Base-by-base conservation (phyloP, 1,140 invertebrate genomes). In the Atta texana region DNA sequence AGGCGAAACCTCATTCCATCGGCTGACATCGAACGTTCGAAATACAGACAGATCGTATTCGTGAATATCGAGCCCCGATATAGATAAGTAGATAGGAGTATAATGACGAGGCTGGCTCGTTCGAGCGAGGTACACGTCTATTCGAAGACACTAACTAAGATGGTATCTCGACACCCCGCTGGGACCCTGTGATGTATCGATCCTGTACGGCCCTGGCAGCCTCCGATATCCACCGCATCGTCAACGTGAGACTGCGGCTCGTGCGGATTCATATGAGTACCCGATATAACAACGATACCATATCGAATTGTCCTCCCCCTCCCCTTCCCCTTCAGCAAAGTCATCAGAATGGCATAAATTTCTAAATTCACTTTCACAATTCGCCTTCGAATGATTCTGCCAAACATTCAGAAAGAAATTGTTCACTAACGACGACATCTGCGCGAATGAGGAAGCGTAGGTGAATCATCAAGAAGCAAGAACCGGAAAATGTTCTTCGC, bases 141-240 rank as follows among this genome's bases (percentile, higher is more conserved):
- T 92, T 92, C 88, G 89, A 92, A 92, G 89, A 93, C 91, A 89
- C 91, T 91, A 93, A 93, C 93, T 89, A 87, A 93, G 93, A 93
- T 93, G 85, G 89, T 93, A 93, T 93, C 93, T 87, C 90, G 75
- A 89, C 89, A 69, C 84, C 94, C 94, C 68, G 93, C 92, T 92
- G 94, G 76, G 91, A 53, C 85, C 77, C 89, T 92, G 92, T 95
- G 94, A 95, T 94, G 93, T 93, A 95, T 95, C 94, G 94, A 94
- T 94, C 92, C 92, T 90, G 91, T 92, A 93, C 93, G 91, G 90
- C 90, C 92, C 92, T 94, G 92, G 78, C 69, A 66, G 68, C 71
- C 89, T 66, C 86, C 64, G 88, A 81, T 71, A 86, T 92, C 91
- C 85, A 51, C 74, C 74, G 78, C 89, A 75, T 72, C 88, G 87